Evolutionary conservation across 2,113 vertebrate genomes (phyloP).

Genomic region (Dermatemys mawii): DNA sequence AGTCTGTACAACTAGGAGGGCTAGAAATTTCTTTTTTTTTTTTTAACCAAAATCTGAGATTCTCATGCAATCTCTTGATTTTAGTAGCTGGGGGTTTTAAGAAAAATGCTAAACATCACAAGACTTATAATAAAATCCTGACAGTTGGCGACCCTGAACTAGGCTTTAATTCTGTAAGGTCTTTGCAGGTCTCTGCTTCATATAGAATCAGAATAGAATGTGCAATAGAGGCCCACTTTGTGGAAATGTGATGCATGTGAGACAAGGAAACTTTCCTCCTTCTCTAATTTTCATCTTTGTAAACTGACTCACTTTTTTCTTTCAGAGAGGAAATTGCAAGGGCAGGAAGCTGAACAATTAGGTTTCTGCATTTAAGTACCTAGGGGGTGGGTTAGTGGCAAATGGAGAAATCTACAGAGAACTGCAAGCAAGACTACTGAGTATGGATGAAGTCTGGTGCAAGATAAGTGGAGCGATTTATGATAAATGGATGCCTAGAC

Average conservation of each 20-base stretch:
- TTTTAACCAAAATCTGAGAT: neutral
- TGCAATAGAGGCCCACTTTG: constrained; percentile 21
- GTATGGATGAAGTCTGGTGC: neutral
- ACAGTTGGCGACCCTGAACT: neutral
- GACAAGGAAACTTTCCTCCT: constrained; percentile 32
- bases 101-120: neutral
- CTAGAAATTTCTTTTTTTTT: neutral
- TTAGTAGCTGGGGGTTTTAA: neutral
- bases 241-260: neutral
- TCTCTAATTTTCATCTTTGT: constrained; percentile 43
- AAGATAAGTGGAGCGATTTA: neutral
- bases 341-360: constrained; percentile 27
- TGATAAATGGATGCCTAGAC: neutral
- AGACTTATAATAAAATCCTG: neutral
- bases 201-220: neutral
- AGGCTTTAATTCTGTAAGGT: neutral
- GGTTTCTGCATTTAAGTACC: neutral
- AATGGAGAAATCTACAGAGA: neutral
- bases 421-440: neutral
- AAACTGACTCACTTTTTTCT: neutral
- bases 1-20: neutral
- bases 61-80: neutral
- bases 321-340: neutral
- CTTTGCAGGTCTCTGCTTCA: neutral
- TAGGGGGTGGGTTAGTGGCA: neutral